Evolutionary conservation across 2,888 invertebrate species (phyloP), one percentile per base, ranked within the genome.

Genomic region (Dryomyza anilis): DNA sequence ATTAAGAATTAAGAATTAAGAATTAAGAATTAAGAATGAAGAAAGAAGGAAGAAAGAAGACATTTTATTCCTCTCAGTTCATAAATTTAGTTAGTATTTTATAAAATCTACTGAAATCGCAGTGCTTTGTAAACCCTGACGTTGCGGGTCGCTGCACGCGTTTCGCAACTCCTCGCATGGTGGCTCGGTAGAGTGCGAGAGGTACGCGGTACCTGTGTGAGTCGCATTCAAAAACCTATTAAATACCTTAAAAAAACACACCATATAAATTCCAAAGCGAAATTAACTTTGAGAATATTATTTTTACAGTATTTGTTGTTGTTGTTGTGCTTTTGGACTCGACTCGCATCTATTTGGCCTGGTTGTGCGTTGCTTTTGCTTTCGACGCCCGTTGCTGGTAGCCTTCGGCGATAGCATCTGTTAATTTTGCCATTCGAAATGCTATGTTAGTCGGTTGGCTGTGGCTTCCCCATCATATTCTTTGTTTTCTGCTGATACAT

Each of bases 401-500:
- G 55, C 60, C 60, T 16, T n/a, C 27, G 52, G 60, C 60, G 60
- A 60, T 60, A 60, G 19, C 36, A 60, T 52, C 60, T 60, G 60
- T 52, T 52, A 60, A 60, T 60, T 60, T 59, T 25, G 30, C 50
- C 59, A 33, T 23, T 25, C 50, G 23, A 50, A 58, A 39, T 25
- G 27, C 8, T 33, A 3, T 46, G 48, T 21, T 46, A 30, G 10
- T 23, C 30, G 8, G 14, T 57, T 25, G 21, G 1, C 16, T 30
- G 21, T 56, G 25, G 23, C 27, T 57, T 25, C 5, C 16, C 43
- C 19, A 19, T 16, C 33, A 16, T 33, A 10, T 53, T 29, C 33
- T 50, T 50, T 29, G 25, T n/a, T 3, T 46, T 46, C 46, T 50
- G 25, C 14, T 50, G 2, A 16, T 16, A n/a, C n/a, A 16, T 29